Conservation (phyloP, 2,797 vertebrate species). For the Platyrinchus mystaceus region DNA sequence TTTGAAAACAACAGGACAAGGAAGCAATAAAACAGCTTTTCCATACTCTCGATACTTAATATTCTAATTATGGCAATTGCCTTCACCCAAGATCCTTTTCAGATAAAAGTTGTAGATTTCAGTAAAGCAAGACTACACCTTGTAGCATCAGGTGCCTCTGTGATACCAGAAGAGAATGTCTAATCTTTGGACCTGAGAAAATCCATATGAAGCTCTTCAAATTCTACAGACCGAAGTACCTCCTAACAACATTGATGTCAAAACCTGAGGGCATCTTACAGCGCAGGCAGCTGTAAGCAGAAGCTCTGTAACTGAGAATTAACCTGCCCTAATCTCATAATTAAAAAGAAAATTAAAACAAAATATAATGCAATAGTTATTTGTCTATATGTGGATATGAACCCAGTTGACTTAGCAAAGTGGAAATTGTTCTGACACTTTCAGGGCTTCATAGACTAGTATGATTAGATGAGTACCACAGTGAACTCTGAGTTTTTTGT, state of each 20-base stretch:
- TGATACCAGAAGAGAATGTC: not conserved
- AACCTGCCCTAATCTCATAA: not conserved
- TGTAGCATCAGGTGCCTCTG: not conserved
- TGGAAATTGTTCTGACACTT: not conserved
- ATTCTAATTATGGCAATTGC: not conserved
- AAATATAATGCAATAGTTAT: not conserved
- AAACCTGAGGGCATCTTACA: not conserved
- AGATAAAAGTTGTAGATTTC: not conserved
- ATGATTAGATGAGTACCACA: not conserved
- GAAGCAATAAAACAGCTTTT: not conserved
- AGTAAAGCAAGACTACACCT: not conserved
- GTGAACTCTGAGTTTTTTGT: not conserved
- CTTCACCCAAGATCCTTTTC: not conserved
- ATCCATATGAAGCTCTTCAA: not conserved
- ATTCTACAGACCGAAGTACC: not conserved
- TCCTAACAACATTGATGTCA: not conserved
- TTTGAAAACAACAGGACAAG: not conserved
- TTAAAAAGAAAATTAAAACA: not conserved
- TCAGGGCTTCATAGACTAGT: not conserved
- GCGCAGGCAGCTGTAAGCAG: not conserved
- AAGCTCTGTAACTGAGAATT: not conserved
- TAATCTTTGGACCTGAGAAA: not conserved
- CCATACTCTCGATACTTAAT: not conserved
- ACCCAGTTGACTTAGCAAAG: not conserved
- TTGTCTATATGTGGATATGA: not conserved